Evolutionary conservation across 2,797 vertebrate genomes (phyloP).

Genomic region (Pygocentrus nattereri): DNA sequence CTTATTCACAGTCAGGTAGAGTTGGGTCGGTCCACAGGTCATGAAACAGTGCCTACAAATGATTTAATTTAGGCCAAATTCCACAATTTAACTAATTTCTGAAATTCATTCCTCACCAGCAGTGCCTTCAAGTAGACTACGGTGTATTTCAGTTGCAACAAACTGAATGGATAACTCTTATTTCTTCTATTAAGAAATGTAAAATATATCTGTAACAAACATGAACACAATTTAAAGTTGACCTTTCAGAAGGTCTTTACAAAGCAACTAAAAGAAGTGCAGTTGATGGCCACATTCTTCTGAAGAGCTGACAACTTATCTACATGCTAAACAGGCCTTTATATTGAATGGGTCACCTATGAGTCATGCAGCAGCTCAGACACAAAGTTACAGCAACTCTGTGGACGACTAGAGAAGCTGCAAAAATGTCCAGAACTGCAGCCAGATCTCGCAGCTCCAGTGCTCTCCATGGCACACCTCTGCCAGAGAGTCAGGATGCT

Average conservation of each 20-base stretch:
- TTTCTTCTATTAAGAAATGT: neutral
- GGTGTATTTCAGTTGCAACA: neutral
- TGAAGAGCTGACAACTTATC: neutral
- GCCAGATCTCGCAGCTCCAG: conserved; percentile 42
- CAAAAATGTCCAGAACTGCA: conserved; percentile 34
- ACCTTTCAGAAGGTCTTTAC: neutral
- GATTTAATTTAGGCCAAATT: no score
- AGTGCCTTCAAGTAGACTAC: neutral
- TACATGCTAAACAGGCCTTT: no score
- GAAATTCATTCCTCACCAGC: neutral
- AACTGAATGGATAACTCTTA: neutral
- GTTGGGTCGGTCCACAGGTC: no score
- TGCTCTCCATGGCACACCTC: conserved; percentile 20
- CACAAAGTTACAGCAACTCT: conserved; percentile 47
- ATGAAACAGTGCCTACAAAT: no score
- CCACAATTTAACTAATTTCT: neutral
- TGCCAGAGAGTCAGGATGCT: conserved; percentile 29
- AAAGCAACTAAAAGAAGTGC: neutral
- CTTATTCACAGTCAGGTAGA: no score
- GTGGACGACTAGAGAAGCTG: conserved; percentile 34
- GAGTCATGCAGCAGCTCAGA: conserved; percentile 41
- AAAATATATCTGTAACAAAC: neutral
- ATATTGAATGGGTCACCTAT: conserved; percentile 17
- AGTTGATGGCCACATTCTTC: neutral
- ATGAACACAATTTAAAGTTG: neutral